A percentile compares a stretch with the other conserved stretches of the same genome.
Conservation (phyloP, 1,140 invertebrate species). For the Pachypeltis micranthus region DNA sequence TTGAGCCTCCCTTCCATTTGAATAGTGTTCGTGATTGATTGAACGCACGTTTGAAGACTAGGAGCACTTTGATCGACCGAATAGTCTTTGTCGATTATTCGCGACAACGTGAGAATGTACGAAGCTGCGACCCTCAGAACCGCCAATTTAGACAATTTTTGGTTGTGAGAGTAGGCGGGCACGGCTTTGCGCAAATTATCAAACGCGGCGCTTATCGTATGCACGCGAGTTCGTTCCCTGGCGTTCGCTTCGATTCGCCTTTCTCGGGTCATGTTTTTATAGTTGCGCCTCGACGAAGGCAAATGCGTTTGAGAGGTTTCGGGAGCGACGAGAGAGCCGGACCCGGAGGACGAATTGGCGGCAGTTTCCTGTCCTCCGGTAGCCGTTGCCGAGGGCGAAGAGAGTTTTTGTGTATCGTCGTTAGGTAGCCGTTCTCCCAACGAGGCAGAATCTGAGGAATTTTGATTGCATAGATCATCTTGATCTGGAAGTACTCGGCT, state of each 20-base stretch:
- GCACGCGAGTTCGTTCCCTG: slow-evolving; percentile 78
- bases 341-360: no score
- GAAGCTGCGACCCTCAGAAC: slow-evolving; percentile 82
- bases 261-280: slow-evolving; percentile 90
- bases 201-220: slow-evolving; percentile 89
- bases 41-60: slow-evolving; percentile 61
- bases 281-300: slow-evolving; percentile 52
- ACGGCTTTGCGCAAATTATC: slow-evolving; percentile 73
- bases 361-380: no score
- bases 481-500: no score
- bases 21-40: slow-evolving; percentile 74
- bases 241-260: slow-evolving; percentile 87
- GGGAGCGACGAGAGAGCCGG: no score
- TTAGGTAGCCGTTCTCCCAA: no score
- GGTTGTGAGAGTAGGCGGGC: slow-evolving; percentile 82
- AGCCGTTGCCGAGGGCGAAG: no score
- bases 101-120: slow-evolving; percentile 73
- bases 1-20: slow-evolving; percentile 82
- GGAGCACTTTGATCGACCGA: slow-evolving; percentile 37
- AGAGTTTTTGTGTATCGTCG: no score
- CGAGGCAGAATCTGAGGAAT: no score
- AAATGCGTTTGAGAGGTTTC: not conserved
- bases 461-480: no score
- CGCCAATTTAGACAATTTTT: slow-evolving; percentile 84
- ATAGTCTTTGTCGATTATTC: slow-evolving; percentile 52